Conservation (phyloP, 2,797 vertebrate species). For the Momotus momota region DNA sequence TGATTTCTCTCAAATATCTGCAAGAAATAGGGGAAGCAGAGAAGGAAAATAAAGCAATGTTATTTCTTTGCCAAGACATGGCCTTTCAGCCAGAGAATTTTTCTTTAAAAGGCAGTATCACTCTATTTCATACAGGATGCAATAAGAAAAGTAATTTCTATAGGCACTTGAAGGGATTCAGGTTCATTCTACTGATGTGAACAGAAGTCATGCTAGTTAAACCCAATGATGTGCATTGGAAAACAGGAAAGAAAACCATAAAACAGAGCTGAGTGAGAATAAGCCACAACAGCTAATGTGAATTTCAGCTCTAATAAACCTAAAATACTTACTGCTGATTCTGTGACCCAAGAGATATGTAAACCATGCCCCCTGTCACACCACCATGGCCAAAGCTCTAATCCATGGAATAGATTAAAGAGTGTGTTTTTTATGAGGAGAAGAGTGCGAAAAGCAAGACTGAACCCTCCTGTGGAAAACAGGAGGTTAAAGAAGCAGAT, state of each 20-base stretch:
- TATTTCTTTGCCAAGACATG: neutral
- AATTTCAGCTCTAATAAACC: neutral
- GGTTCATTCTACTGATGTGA: neutral
- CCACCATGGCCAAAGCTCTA: rapidly evolving
- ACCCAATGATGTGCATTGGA: neutral
- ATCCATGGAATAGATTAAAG: neutral
- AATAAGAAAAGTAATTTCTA: conserved; percentile 19
- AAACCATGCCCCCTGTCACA: neutral
- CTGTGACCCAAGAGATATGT: neutral
- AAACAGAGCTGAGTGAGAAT: neutral
- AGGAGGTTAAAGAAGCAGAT: neutral
- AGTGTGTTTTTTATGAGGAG: neutral
- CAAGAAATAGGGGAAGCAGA: neutral
- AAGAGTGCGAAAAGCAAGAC: neutral
- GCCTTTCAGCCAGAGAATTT: neutral
- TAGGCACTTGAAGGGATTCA: neutral
- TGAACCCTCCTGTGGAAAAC: neutral
- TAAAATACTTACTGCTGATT: neutral
- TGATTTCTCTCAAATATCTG: neutral
- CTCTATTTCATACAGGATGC: neutral
- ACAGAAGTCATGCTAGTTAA: neutral
- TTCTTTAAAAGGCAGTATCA: neutral
- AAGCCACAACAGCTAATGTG: neutral
- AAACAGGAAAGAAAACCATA: neutral
- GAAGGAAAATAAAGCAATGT: neutral